Evolutionary conservation across 2,888 invertebrate genomes (phyloP).

Genomic region (Lithodes maja): DNA sequence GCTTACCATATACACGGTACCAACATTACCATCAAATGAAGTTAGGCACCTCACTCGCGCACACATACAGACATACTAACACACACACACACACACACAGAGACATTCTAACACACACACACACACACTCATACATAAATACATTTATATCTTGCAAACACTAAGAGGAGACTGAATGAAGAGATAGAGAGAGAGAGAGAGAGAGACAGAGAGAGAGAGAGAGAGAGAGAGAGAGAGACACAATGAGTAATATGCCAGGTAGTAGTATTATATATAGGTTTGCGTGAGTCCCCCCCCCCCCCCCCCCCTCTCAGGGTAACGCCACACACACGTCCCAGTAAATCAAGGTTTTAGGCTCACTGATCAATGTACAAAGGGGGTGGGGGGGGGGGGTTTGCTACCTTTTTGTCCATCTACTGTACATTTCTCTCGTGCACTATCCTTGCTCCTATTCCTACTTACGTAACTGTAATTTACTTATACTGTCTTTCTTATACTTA

Average conservation of each 20-base stretch:
- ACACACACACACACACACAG: too few species aligned
- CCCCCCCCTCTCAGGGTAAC: neutral
- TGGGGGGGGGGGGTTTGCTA: neutral
- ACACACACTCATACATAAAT: too few species aligned
- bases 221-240: neutral
- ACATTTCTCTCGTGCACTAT: too few species aligned
- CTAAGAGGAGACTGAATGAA: neutral
- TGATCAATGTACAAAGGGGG: neutral
- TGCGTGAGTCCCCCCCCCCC: neutral
- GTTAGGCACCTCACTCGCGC: too few species aligned
- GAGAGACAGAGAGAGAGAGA: neutral
- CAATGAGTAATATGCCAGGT: neutral
- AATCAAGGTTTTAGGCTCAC: conserved; percentile 5
- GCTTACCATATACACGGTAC: too few species aligned
- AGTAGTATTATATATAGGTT: neutral
- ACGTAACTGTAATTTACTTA: too few species aligned
- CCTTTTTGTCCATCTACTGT: neutral
- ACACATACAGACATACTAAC: too few species aligned
- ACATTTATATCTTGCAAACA: neutral
- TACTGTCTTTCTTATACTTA: too few species aligned
- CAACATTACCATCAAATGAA: too few species aligned
- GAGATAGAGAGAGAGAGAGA: neutral
- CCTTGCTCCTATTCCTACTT: too few species aligned
- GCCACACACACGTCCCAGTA: neutral
- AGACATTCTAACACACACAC: too few species aligned